These are phyloP conservation scores for Hylaea fasciaria DNA, from an alignment of 2,888 invertebrate species.

Conservation along the genomic window DNA sequence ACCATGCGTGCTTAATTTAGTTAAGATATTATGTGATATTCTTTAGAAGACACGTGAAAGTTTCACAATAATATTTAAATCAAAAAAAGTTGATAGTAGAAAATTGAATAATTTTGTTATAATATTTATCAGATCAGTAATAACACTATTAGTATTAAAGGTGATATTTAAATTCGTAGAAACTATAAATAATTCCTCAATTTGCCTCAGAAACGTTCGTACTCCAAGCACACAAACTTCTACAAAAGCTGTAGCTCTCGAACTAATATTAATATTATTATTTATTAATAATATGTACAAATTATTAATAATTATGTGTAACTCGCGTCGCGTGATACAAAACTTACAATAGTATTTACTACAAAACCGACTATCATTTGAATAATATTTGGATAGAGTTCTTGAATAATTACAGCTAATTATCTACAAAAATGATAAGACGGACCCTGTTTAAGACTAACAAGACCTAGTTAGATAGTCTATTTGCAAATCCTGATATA, in stretches of 20 bases:
- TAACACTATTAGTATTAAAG: neutral
- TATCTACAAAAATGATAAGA: conserved; percentile 71
- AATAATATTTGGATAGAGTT: conserved; percentile 76
- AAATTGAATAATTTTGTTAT: neutral
- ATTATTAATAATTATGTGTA: conserved; percentile 34
- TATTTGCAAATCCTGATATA: conserved; percentile 16
- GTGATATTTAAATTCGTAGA: conserved; percentile 19
- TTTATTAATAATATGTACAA: conserved; percentile 41
- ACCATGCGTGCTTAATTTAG: conserved; percentile 12
- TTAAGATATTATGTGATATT: conserved; percentile 9
- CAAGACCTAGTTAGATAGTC: conserved; percentile 53
- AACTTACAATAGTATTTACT: conserved; percentile 39
- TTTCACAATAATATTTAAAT: neutral
- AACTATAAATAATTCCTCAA: conserved; percentile 23
- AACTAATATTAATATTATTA: conserved; percentile 48
- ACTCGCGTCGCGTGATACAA: conserved; percentile 56
- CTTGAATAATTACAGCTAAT: conserved; percentile 56
- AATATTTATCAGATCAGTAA: neutral
- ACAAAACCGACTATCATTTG: conserved; percentile 64
- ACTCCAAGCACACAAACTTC: conserved; percentile 39
- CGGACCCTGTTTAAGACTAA: conserved; percentile 76
- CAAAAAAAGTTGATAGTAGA: neutral
- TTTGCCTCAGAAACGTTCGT: conserved; percentile 32
- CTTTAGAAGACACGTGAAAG: neutral
- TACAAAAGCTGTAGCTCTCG: conserved; percentile 40